Percentiles rank a stretch among this genome's conserved stretches.
phyloP scores from a whole-genome alignment of 1,140 invertebrate genomes.

The Bursaphelenchus mucronatus region DNA sequence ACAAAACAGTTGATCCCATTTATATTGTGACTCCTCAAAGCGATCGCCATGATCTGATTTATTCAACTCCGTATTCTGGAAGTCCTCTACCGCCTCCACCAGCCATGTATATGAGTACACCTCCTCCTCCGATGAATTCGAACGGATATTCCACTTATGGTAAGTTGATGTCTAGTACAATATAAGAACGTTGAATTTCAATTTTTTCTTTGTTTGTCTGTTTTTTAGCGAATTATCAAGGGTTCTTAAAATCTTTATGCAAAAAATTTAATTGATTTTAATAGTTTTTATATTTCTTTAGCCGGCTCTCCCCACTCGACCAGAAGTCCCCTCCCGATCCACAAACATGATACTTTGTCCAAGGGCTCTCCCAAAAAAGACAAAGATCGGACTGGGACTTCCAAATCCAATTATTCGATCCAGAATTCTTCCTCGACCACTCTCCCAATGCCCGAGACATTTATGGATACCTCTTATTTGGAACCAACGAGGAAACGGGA shows the following conservation, averaged over 20 bases:
- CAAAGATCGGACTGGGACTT: no score
- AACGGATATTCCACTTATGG: constrained; percentile 2
- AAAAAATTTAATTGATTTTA: neutral
- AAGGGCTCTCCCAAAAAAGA: no score
- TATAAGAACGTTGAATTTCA: neutral
- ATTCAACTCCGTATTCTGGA: constrained; percentile 18
- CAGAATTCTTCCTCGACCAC: constrained; percentile 16
- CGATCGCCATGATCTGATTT: constrained; percentile 8
- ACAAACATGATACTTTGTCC: constrained; percentile 24
- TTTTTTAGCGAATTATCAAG: neutral
- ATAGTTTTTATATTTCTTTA: constrained; percentile 5
- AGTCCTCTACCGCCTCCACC: constrained; percentile 13
- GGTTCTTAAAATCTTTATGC: neutral
- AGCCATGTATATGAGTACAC: neutral
- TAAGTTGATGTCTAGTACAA: constrained; percentile 2
- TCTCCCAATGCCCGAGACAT: constrained; percentile 8
- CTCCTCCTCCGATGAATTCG: constrained; percentile 5
- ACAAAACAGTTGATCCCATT: constrained; percentile 34
- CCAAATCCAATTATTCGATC: constrained; percentile 20
- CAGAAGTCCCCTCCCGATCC: constrained; percentile 3
- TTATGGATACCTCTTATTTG: constrained; percentile 20
- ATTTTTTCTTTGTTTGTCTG: no score
- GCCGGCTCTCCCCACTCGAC: neutral
- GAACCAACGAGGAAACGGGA: constrained; percentile 33
- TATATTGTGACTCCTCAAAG: constrained; percentile 33